These are phyloP conservation scores for Gobionotothen gibberifrons DNA, from an alignment of 2,797 vertebrate genomes.

Conservation along the genomic window DNA sequence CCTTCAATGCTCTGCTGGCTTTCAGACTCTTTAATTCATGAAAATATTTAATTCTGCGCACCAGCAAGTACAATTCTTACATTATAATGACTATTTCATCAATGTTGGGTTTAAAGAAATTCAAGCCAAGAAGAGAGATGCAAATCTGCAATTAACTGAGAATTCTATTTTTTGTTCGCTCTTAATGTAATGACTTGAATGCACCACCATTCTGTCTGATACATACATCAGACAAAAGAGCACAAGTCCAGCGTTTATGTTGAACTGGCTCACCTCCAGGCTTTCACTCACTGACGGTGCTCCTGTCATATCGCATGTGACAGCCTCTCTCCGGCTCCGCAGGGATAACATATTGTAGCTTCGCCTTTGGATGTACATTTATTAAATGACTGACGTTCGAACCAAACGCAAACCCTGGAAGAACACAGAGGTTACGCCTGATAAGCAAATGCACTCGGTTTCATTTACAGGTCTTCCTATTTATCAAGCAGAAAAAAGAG, in stretches of 20 bases:
- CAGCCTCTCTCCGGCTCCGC: conserved; percentile 48
- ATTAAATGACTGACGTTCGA: conserved; percentile 52
- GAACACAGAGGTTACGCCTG: conserved; percentile 40
- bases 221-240: conserved; percentile 39
- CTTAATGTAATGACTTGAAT: conserved; percentile 19
- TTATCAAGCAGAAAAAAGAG: conserved; percentile 61
- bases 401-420: conserved; percentile 14
- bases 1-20: conserved; percentile 43
- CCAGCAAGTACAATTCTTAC: conserved; percentile 42
- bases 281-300: conserved; percentile 42
- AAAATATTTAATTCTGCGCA: conserved; percentile 56
- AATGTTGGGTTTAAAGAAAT: background rate
- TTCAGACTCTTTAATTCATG: conserved; percentile 44
- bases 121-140: conserved; percentile 7
- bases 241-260: conserved; percentile 29
- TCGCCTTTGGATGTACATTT: conserved; percentile 52
- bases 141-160: conserved; percentile 28
- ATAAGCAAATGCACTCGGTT: conserved; percentile 55
- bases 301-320: conserved; percentile 58
- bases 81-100: conserved; percentile 28
- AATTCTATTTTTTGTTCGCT: conserved; percentile 22
- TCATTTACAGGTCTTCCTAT: conserved; percentile 58
- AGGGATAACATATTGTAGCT: conserved; percentile 46
- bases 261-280: conserved; percentile 52
- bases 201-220: conserved; percentile 17